Evolutionary conservation across 37 sponge, comb jelly and placozoan species (phyloP).

Genomic region (Chondrosia reniformis): DNA sequence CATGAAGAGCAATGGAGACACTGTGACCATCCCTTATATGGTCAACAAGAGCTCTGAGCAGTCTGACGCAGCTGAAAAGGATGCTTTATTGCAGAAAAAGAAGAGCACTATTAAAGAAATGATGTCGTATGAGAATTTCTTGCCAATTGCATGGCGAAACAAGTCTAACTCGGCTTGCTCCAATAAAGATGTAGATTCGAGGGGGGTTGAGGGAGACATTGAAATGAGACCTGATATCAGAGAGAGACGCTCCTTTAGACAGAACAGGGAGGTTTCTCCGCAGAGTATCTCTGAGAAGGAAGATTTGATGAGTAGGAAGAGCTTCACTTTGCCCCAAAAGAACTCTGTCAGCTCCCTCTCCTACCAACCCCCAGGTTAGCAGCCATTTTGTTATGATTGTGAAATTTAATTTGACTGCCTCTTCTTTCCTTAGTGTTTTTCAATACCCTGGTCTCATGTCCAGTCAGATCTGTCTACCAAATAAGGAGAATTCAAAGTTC

Average conservation of each 20-base stretch:
- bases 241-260: too few species aligned
- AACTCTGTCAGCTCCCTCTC: too few species aligned
- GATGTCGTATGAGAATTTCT: slow-evolving; percentile 10
- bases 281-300: background rate
- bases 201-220: too few species aligned
- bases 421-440: background rate
- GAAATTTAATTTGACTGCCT: background rate
- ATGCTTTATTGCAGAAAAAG: too few species aligned
- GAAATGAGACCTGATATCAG: too few species aligned
- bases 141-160: slow-evolving; percentile 12
- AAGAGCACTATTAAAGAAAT: background rate
- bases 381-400: too few species aligned
- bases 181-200: too few species aligned
- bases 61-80: background rate
- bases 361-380: too few species aligned
- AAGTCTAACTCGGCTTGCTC: too few species aligned
- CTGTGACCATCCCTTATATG: background rate
- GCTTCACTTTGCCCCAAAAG: background rate
- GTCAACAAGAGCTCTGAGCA: background rate
- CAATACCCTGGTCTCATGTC: background rate
- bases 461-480: background rate
- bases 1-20: background rate
- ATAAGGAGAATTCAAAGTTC: slow-evolving; percentile 29
- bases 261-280: too few species aligned
- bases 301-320: too few species aligned